Evolutionary conservation across 2,888 invertebrate species (phyloP).

Genomic region (Cactoblastis cactorum): DNA sequence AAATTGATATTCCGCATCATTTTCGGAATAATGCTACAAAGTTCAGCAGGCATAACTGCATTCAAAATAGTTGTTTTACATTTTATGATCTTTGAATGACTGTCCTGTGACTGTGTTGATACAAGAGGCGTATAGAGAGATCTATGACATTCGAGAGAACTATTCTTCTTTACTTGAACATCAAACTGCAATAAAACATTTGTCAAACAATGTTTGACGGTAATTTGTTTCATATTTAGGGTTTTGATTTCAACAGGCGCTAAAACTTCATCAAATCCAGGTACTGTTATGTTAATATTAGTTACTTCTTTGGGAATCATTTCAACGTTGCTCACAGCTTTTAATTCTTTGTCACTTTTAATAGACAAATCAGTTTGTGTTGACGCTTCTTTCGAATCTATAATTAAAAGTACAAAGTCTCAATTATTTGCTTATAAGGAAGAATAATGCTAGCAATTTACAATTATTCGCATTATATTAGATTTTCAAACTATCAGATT

Average conservation of each 20-base stretch:
- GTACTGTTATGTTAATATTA: slow-evolving; percentile 29
- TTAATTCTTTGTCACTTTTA: slow-evolving; percentile 1
- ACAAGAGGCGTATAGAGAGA: slow-evolving; percentile 38
- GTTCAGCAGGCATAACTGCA: slow-evolving; percentile 58
- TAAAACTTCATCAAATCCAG: slow-evolving; percentile 46
- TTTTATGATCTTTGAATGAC: slow-evolving; percentile 49
- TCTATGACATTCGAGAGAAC: slow-evolving; percentile 26
- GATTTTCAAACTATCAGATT: too few relatives aligned
- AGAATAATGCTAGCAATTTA: too few relatives aligned
- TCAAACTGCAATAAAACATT: slow-evolving; percentile 62
- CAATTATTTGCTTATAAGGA: too few relatives aligned
- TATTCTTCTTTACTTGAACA: slow-evolving; percentile 32
- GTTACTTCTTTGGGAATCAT: slow-evolving; percentile 21
- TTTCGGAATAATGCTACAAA: slow-evolving; percentile 59
- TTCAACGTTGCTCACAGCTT: slow-evolving; percentile 12
- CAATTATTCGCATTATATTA: too few relatives aligned
- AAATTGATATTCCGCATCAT: slow-evolving; percentile 43
- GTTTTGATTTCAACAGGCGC: slow-evolving; percentile 47
- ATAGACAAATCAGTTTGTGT: slow-evolving; percentile 34
- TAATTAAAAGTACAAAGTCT: slow-evolving; percentile 20
- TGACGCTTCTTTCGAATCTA: slow-evolving; percentile 36
- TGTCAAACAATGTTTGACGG: slow-evolving; percentile 52
- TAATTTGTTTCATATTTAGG: slow-evolving; percentile 45
- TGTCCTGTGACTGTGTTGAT: slow-evolving; percentile 30
- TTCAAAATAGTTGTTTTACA: slow-evolving; percentile 55